Conservation (phyloP, 2,888 invertebrate genomes). For the Nesidiocoris tenuis region DNA sequence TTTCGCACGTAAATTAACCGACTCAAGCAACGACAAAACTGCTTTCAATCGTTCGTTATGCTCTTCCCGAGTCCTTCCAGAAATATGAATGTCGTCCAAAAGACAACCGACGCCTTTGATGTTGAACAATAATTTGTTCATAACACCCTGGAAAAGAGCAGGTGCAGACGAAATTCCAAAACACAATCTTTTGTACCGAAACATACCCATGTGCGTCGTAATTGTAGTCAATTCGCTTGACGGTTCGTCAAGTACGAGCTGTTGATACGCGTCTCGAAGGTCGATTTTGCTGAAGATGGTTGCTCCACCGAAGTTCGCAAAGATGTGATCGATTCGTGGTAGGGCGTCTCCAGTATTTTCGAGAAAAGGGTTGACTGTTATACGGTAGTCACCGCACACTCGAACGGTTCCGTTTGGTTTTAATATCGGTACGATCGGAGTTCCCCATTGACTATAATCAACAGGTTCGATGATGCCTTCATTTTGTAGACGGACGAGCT, state of each 20-base stretch:
- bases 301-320: constrained; percentile 51
- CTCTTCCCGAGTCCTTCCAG: constrained; percentile 1
- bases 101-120: constrained; percentile 22
- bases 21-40: constrained; percentile 13
- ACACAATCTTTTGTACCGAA: constrained; percentile 49
- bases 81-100: constrained; percentile 38
- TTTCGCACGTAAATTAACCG: constrained; percentile 29
- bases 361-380: too few species aligned
- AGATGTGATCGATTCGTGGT: constrained; percentile 50
- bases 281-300: constrained; percentile 54
- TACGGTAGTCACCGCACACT: constrained; percentile 53
- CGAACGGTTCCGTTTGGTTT: constrained; percentile 52
- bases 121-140: constrained; percentile 17
- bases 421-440: constrained; percentile 53
- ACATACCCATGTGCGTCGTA: constrained; percentile 53
- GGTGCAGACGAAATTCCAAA: constrained; percentile 51
- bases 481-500: constrained; percentile 49
- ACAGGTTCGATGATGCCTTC: constrained; percentile 49
- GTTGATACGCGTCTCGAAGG: constrained; percentile 53
- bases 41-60: constrained; percentile 12
- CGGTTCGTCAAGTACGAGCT: constrained; percentile 52
- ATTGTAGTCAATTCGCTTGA: constrained; percentile 50
- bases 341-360: too few species aligned
- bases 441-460: constrained; percentile 51
- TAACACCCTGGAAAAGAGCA: constrained; percentile 37